These are phyloP conservation scores for Lycaon pictus DNA, from an alignment of 2,113 vertebrate species.

Conservation along the genomic window DNA sequence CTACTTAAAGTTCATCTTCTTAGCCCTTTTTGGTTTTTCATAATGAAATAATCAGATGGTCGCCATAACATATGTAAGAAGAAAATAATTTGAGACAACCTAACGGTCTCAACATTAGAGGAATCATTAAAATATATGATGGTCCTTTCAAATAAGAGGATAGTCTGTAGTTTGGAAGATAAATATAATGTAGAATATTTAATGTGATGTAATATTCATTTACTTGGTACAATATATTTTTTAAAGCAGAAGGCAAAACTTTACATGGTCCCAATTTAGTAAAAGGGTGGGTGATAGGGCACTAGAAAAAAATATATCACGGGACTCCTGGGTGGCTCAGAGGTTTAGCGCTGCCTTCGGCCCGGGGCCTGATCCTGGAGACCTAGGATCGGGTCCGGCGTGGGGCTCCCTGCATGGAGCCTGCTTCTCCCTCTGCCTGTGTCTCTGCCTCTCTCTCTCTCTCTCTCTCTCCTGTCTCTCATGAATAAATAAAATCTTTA, in stretches of 20 bases:
- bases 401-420: no score
- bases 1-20: not conserved
- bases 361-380: no score
- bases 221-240: not conserved
- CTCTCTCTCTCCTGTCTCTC: no score
- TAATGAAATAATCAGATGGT: slow-evolving; percentile 35
- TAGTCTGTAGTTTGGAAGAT: slow-evolving; percentile 4
- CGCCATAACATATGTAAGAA: not conserved
- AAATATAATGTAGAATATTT: slow-evolving; percentile 38
- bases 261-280: not conserved
- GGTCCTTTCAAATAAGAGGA: not conserved
- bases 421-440: no score
- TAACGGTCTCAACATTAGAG: not conserved
- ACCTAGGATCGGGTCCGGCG: no score
- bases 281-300: not conserved
- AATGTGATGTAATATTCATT: not conserved
- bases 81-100: slow-evolving; percentile 30
- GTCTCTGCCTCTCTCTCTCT: no score
- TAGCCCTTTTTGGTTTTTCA: not conserved
- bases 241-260: slow-evolving; percentile 2
- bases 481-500: no score
- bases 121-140: slow-evolving; percentile 27
- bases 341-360: no score
- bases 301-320: not conserved
- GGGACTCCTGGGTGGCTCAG: no score